These are phyloP conservation scores for Epinephelus awoara DNA, from an alignment of 2,797 vertebrate genomes.

Conservation along the genomic window DNA sequence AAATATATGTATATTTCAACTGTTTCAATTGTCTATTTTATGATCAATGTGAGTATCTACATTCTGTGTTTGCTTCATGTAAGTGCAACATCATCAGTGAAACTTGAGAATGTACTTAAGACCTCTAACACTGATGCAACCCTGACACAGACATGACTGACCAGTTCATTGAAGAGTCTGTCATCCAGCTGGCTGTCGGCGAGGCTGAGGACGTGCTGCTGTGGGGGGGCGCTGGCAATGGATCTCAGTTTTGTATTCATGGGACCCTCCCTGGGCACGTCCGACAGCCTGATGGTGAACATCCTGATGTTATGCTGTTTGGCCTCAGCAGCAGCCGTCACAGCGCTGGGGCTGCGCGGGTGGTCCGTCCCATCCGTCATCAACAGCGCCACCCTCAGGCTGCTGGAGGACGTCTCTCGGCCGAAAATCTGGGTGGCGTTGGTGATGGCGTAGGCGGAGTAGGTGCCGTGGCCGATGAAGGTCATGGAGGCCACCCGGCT, in stretches of 20 bases:
- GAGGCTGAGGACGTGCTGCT: slow-evolving; percentile 84
- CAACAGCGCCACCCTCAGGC: slow-evolving; percentile 87
- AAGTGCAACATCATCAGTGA: not conserved
- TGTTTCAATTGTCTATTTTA: too few species aligned
- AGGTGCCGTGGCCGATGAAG: slow-evolving; percentile 91
- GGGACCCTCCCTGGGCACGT: slow-evolving; percentile 57
- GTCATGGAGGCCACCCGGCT: slow-evolving; percentile 83
- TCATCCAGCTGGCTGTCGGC: slow-evolving; percentile 83
- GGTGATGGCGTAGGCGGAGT: slow-evolving; percentile 89
- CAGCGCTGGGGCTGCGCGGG: slow-evolving; percentile 88
- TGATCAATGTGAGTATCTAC: not conserved
- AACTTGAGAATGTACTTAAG: not conserved
- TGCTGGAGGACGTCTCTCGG: slow-evolving; percentile 81
- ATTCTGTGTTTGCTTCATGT: not conserved
- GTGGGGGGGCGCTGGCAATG: slow-evolving; percentile 86
- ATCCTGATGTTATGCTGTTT: slow-evolving; percentile 88
- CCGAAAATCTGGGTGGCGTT: slow-evolving; percentile 89
- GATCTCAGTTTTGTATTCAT: slow-evolving; percentile 81
- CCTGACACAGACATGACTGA: slow-evolving; percentile 70
- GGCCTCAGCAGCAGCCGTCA: slow-evolving; percentile 84
- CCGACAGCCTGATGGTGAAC: slow-evolving; percentile 87
- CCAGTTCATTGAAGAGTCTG: slow-evolving; percentile 85
- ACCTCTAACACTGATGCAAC: not conserved
- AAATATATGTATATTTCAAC: too few species aligned
- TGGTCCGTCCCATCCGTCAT: slow-evolving; percentile 91